Evolutionary conservation across 2,888 invertebrate genomes (phyloP).

Genomic region (Antitype chi): DNA sequence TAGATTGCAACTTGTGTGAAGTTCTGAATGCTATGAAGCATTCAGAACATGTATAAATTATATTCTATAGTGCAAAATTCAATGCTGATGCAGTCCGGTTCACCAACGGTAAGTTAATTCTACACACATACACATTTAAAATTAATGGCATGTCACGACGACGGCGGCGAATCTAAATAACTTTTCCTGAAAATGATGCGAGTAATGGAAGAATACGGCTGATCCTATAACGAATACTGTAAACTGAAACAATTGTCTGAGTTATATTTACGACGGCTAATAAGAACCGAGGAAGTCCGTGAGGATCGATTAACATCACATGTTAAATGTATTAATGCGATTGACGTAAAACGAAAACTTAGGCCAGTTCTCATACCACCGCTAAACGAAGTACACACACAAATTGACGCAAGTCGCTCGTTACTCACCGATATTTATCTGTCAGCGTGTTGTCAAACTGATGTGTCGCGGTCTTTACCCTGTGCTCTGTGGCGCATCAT

Average conservation of each 20-base stretch:
- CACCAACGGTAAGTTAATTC: slow-evolving; percentile 4
- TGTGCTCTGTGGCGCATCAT: slow-evolving; percentile 61
- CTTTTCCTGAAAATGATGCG: slow-evolving; percentile 18
- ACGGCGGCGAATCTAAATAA: neutral
- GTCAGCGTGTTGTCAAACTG: slow-evolving; percentile 67
- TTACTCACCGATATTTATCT: slow-evolving; percentile 64
- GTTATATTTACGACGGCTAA: slow-evolving; percentile 12
- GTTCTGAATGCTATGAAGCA: slow-evolving; percentile 11
- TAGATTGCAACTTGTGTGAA: neutral
- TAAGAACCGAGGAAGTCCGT: slow-evolving; percentile 64
- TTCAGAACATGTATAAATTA: neutral
- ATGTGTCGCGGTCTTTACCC: slow-evolving; percentile 66
- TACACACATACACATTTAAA: slow-evolving; percentile 7
- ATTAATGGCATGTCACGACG: slow-evolving; percentile 4
- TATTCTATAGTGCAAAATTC: neutral
- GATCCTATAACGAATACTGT: slow-evolving; percentile 1
- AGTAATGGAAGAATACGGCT: slow-evolving; percentile 21
- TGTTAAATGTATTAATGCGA: slow-evolving; percentile 76
- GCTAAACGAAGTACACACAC: slow-evolving; percentile 82
- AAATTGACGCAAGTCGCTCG: slow-evolving; percentile 80
- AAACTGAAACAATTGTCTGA: neutral
- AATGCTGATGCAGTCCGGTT: neutral
- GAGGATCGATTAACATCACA: slow-evolving; percentile 73
- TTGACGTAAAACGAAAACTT: slow-evolving; percentile 80
- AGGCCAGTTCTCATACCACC: slow-evolving; percentile 76